Evolutionary conservation across 2,797 vertebrate genomes (phyloP), one percentile per base, ranked within the genome.

Genomic region (Enteromius paludinosus): DNA sequence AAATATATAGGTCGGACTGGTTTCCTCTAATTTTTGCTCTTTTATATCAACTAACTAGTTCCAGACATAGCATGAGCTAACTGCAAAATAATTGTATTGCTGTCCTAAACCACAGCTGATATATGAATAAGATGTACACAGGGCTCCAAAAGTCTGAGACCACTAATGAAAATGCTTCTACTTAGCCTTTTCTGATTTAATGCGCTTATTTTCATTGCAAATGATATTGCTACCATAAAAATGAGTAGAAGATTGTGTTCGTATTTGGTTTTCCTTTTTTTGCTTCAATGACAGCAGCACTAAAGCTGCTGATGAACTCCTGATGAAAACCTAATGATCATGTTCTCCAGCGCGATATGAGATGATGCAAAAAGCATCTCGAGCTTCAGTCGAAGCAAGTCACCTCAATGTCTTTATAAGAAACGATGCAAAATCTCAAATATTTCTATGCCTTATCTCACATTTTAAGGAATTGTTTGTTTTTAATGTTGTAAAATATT

Each of bases 341-440:
- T 66, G 25, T 78, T 49, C 12, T 78, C 61, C 75, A 78, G 43
- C 4, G 47, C 35, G 69, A 49, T 47, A 10, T 70, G 41, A 28
- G 41, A 70, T 47, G 23, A 70, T 70, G 23, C 15, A 10, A 70
- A 28, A 7, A 70, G 68, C 23, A 18, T 70, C 68, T 30, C 47
- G 43, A 70, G 35, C 38, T 15, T 43, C n/a, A 68, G 5, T 15
- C 11, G 35, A 68, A 68, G 66, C 12, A 25, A 69, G 45, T 69
- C 3, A 43, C 43, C 38, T 25, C 14, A 28, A 3, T 30, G 28
- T 14, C 33, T 35, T 73, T 30, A 15, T 12, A n/a, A 8, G 11
- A 54, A n/a, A 23, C n/a, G 8, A 49, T n/a, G 18, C 49, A 54
- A 7, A 38, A 56, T n/a, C 18, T 15, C 5, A 30, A 72, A n/a